These are phyloP conservation scores for Porites cylindrica DNA, from an alignment of 92 coral and sea anemone genomes.

Conservation along the genomic window DNA sequence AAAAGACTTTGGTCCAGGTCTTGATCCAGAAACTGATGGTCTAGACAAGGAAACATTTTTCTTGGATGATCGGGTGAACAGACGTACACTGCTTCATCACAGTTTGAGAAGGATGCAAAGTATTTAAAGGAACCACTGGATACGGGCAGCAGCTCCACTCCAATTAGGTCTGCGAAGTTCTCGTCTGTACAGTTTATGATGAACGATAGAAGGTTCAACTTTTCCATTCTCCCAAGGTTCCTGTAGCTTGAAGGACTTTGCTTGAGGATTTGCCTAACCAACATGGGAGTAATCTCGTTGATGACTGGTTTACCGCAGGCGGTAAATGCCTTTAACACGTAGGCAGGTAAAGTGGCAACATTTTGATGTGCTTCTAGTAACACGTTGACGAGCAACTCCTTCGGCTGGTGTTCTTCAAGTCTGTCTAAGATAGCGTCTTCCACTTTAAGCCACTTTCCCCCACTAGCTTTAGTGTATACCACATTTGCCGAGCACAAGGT, in stretches of 20 bases:
- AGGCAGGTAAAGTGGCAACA: constrained; percentile 64
- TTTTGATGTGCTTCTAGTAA: constrained; percentile 45
- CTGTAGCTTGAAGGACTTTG: constrained; percentile 39
- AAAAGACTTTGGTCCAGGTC: constrained; percentile 33
- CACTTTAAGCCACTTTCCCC: constrained; percentile 76
- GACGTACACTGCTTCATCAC: constrained; percentile 54
- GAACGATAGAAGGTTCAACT: constrained; percentile 70
- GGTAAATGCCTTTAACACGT: constrained; percentile 50
- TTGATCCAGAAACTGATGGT: constrained; percentile 61
- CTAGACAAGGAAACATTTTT: constrained; percentile 75
- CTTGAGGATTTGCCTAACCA: constrained; percentile 62
- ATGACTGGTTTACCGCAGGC: not conserved
- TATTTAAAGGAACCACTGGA: constrained; percentile 59
- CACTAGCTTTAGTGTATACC: constrained; percentile 59
- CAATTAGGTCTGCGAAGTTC: constrained; percentile 53
- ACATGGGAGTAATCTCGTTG: constrained; percentile 56
- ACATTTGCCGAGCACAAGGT: constrained; percentile 29
- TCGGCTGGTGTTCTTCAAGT: constrained; percentile 11
- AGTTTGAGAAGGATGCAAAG: constrained; percentile 47
- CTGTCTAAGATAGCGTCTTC: constrained; percentile 50
- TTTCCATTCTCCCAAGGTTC: constrained; percentile 30
- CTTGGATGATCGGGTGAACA: constrained; percentile 69
- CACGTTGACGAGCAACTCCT: constrained; percentile 38
- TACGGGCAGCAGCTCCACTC: constrained; percentile 78
- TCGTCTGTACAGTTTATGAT: constrained; percentile 59